Evolutionary conservation across 23 tunicate species (phyloP), one percentile per base, ranked within the genome.

Genomic region (Trididemnum clinides): DNA sequence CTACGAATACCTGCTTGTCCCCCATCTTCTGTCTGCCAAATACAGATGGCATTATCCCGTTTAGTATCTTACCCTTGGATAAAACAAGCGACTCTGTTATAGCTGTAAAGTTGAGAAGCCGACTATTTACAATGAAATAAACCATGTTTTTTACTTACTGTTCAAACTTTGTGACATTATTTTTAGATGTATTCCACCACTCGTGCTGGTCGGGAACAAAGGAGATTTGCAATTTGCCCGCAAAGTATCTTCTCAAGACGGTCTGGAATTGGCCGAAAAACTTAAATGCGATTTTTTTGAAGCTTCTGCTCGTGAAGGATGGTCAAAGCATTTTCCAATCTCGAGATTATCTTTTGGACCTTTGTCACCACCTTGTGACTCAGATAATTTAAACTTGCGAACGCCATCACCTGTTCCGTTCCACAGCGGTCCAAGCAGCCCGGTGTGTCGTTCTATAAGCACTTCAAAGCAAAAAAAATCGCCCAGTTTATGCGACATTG

Each of bases 131-230:
- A n/a, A n/a, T n/a, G n/a, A n/a, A n/a, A n/a, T n/a, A n/a, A n/a
- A n/a, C n/a, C n/a, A n/a, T n/a, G n/a, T n/a, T n/a, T n/a, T n/a
- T n/a, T n/a, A n/a, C n/a, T n/a, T n/a, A n/a, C n/a, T n/a, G n/a
- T n/a, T n/a, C n/a, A n/a, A n/a, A n/a, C n/a, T n/a, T n/a, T n/a
- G 3, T 58, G 23, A 21, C 21, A 72, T 26, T 78, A 12, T 51
- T 64, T 77, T n/a, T 88, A 94, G 98, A 0, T 69, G 72, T n/a
- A 64, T 89, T 22, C 93, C 98, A 0, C 89, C 94, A 18, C 20
- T 94, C 39, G 88, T 94, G 1, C 33, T 94, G 5, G 93, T 94
- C 75, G 98, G 94, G n/a, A 94, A 94, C 94, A 94, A 94, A 54
- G 86, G 98, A 1, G 98, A 94, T 57, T 74, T 94, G 76, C 94